A percentile compares a stretch with the other conserved stretches of the same genome.
Conservation (phyloP, 2,113 vertebrate genomes). For the Lonchura striata region DNA sequence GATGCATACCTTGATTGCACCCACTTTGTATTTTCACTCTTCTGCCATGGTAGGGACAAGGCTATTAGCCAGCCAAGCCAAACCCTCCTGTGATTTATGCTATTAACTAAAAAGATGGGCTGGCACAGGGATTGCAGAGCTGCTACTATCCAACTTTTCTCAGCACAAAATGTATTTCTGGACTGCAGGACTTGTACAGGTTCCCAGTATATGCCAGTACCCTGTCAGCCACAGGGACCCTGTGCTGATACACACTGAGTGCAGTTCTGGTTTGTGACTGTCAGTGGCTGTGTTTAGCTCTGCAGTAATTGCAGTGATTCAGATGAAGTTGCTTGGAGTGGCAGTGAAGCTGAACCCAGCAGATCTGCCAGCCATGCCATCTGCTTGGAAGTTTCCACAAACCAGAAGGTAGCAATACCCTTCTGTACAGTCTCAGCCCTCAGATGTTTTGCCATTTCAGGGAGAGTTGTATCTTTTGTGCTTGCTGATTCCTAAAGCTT, state of each 20-base stretch:
- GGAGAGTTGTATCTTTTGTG: background rate
- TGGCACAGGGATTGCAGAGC: background rate
- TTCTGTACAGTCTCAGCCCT: background rate
- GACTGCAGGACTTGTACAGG: background rate
- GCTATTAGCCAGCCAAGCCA: background rate
- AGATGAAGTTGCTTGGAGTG: background rate
- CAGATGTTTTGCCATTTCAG: background rate
- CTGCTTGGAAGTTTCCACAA: slow-evolving; percentile 36
- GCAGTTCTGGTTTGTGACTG: background rate
- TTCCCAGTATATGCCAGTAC: background rate
- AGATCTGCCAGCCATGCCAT: slow-evolving; percentile 17
- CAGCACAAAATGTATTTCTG: background rate
- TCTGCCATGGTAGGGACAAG: background rate
- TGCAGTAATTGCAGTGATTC: background rate
- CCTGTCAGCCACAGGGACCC: background rate
- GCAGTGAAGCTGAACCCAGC: background rate
- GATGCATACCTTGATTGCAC: background rate
- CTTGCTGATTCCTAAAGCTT: background rate
- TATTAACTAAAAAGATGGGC: background rate
- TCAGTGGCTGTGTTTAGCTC: background rate
- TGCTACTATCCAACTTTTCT: background rate
- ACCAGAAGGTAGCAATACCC: background rate
- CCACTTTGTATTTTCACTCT: background rate
- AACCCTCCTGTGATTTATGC: background rate
- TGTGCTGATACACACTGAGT: background rate